These are phyloP conservation scores for Onychostruthus taczanowskii DNA, from an alignment of 2,113 vertebrate genomes.

Conservation along the genomic window DNA sequence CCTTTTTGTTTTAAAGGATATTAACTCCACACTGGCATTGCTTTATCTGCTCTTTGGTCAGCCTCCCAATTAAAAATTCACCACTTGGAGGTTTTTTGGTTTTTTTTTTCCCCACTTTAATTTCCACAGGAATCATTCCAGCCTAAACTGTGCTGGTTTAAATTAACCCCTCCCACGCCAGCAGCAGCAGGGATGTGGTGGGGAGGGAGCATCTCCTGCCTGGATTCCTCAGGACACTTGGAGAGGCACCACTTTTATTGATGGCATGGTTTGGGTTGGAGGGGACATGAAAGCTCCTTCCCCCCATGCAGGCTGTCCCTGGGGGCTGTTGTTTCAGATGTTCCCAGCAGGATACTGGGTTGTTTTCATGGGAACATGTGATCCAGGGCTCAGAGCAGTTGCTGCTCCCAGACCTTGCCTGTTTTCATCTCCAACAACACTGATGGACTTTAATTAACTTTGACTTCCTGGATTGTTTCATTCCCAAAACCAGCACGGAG, in stretches of 20 bases:
- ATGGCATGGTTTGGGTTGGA: not conserved
- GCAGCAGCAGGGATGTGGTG: not conserved
- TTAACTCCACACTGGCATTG: not conserved
- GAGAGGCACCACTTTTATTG: not conserved
- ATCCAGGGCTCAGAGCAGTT: not conserved
- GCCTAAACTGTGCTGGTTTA: conserved; percentile 4
- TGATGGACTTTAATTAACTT: not conserved
- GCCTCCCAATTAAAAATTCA: not conserved
- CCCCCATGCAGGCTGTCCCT: not conserved
- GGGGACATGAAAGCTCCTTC: not conserved
- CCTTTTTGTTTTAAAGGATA: conserved; percentile 5
- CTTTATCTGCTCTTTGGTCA: not conserved
- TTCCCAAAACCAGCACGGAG: not conserved
- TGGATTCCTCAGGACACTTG: not conserved
- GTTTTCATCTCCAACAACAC: not conserved
- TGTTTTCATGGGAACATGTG: not conserved
- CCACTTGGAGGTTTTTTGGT: not conserved
- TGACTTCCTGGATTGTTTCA: not conserved
- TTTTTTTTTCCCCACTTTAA: rapidly evolving
- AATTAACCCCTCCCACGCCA: not conserved
- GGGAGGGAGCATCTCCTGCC: not conserved
- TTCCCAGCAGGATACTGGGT: not conserved
- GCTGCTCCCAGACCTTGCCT: not conserved
- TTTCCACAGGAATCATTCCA: not conserved
- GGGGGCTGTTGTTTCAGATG: not conserved